Conservation (phyloP, 2,797 vertebrate species). For the Sebastes oblongus region DNA sequence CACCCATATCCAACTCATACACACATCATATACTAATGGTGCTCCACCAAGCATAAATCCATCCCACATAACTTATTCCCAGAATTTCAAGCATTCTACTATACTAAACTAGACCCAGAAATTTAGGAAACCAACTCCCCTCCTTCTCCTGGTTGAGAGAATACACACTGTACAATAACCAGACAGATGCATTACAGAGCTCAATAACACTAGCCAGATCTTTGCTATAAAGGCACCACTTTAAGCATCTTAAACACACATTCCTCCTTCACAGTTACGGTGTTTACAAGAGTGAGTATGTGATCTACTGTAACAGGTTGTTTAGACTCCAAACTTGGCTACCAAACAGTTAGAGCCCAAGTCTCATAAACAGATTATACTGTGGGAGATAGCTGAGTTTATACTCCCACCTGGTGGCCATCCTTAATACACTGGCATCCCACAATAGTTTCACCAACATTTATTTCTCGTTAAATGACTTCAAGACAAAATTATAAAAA, state of each 20-base stretch:
- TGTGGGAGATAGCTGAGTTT: slow-evolving; percentile 12
- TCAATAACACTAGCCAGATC: neutral
- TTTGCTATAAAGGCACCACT: slow-evolving; percentile 17
- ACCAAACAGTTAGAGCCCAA: slow-evolving; percentile 22
- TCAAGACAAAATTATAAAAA: neutral
- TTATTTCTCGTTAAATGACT: neutral
- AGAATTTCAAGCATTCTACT: slow-evolving; percentile 70
- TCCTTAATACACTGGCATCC: neutral
- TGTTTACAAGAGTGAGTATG: slow-evolving; percentile 44
- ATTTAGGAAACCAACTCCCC: slow-evolving; percentile 50
- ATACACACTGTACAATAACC: slow-evolving; percentile 44
- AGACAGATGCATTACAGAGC: slow-evolving; percentile 19
- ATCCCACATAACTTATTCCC: slow-evolving; percentile 71
- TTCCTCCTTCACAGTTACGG: slow-evolving; percentile 24
- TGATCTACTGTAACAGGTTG: slow-evolving; percentile 74
- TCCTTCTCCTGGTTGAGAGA: slow-evolving; percentile 18
- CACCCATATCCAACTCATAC: slow-evolving; percentile 81
- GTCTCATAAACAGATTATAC: slow-evolving; percentile 34
- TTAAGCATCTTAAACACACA: slow-evolving; percentile 38
- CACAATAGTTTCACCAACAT: neutral
- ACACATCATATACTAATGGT: slow-evolving; percentile 78
- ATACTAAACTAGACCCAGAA: slow-evolving; percentile 59
- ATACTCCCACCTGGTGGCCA: slow-evolving; percentile 72
- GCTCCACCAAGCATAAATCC: slow-evolving; percentile 75
- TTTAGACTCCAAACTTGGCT: slow-evolving; percentile 57